Evolutionary conservation across 2,888 invertebrate genomes (phyloP).

Genomic region (Oxytorus armatus): DNA sequence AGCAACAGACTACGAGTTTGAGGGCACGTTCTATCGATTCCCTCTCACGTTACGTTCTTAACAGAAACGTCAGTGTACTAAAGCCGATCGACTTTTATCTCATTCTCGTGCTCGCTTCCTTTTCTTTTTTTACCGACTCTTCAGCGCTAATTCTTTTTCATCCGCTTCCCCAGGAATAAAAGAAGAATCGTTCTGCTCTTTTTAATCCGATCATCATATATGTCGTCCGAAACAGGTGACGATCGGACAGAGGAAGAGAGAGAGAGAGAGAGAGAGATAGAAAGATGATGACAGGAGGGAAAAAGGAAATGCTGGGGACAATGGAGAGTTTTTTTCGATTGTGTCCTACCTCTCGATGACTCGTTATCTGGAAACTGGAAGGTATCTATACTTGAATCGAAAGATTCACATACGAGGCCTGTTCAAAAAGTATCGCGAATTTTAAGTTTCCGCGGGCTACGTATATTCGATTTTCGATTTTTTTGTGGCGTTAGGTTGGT

Average conservation of each 20-base stretch:
- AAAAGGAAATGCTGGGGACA: constrained; percentile 28
- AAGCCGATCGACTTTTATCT: constrained; percentile 58
- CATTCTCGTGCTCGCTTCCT: neutral
- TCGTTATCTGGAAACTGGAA: constrained; percentile 33
- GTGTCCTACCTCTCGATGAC: constrained; percentile 15
- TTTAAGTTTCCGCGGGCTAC: too few species aligned
- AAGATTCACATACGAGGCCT: too few species aligned
- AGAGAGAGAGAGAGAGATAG: constrained; percentile 8
- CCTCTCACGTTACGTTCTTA: neutral
- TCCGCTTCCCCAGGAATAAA: constrained; percentile 40
- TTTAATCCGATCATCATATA: constrained; percentile 46
- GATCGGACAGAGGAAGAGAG: neutral
- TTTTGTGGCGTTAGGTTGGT: too few species aligned
- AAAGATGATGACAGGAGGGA: neutral
- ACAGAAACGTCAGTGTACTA: constrained; percentile 29
- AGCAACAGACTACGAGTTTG: constrained; percentile 24
- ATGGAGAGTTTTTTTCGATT: constrained; percentile 46
- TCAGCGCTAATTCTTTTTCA: constrained; percentile 37
- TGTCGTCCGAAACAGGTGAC: constrained; percentile 32
- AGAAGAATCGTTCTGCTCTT: constrained; percentile 25
- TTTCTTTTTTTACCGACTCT: constrained; percentile 20
- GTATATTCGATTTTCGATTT: too few species aligned
- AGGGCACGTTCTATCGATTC: constrained; percentile 47
- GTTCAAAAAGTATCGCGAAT: too few species aligned
- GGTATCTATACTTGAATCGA: neutral